Percentiles rank a stretch among this genome's conserved stretches.
phyloP scores from a whole-genome alignment of 2,888 invertebrate genomes.

The Hyles lineata region DNA sequence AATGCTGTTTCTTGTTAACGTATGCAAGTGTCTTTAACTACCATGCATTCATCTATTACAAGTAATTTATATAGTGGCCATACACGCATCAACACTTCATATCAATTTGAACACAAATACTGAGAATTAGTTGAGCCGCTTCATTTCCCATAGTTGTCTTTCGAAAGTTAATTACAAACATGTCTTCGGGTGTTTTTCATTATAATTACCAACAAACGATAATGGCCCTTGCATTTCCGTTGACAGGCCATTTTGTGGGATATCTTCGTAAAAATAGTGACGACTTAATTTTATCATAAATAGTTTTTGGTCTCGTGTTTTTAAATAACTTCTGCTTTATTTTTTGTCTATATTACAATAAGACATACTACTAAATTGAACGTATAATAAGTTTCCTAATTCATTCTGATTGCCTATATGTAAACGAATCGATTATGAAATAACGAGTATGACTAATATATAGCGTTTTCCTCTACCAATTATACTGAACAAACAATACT shows the following conservation, averaged over 20 bases:
- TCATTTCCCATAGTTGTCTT: conserved; percentile 1
- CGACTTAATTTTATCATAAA: neutral
- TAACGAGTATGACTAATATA: neutral
- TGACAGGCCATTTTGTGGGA: neutral
- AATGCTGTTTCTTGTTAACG: neutral
- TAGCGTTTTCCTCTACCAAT: neutral
- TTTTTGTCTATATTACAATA: too few relatives aligned
- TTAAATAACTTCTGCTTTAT: too few relatives aligned
- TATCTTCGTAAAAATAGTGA: neutral
- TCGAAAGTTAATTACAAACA: conserved; percentile 13
- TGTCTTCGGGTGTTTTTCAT: neutral
- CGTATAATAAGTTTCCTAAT: too few relatives aligned
- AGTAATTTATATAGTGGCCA: conserved; percentile 6
- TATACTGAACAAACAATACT: neutral
- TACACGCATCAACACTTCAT: conserved; percentile 15
- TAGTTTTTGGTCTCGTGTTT: neutral
- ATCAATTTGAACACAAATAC: neutral
- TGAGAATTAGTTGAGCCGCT: neutral
- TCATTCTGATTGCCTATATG: too few relatives aligned
- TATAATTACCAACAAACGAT: neutral
- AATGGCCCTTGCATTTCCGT: neutral
- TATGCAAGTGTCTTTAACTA: neutral
- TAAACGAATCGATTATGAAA: too few relatives aligned
- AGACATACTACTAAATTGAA: too few relatives aligned
- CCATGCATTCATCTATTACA: neutral